These are phyloP conservation scores for Dreissena rostriformis DNA, from an alignment of 1,140 invertebrate genomes.

Conservation along the genomic window DNA sequence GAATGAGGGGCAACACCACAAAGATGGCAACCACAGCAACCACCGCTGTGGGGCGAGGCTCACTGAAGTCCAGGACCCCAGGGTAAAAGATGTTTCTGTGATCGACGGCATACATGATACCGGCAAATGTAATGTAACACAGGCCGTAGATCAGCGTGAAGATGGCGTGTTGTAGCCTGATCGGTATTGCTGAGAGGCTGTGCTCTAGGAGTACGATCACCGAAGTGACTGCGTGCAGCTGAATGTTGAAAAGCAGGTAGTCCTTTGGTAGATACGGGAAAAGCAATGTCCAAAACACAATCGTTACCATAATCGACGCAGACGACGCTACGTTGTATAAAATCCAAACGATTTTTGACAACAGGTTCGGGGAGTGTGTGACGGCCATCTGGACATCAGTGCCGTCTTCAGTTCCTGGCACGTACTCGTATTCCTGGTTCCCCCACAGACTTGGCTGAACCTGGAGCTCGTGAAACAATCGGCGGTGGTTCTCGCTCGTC, in stretches of 20 bases:
- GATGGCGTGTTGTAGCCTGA: slow-evolving; percentile 67
- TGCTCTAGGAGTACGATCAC: slow-evolving; percentile 70
- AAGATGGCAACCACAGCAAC: slow-evolving; percentile 65
- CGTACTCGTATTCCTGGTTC: slow-evolving; percentile 14
- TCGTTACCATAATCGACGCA: slow-evolving; percentile 67
- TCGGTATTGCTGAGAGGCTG: slow-evolving; percentile 62
- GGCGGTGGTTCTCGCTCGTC: slow-evolving; percentile 32
- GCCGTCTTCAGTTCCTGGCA: slow-evolving; percentile 28
- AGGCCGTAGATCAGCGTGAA: slow-evolving; percentile 68
- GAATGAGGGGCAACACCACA: slow-evolving; percentile 68
- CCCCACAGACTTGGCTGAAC: slow-evolving; percentile 8
- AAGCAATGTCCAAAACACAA: slow-evolving; percentile 69
- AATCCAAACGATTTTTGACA: slow-evolving; percentile 71
- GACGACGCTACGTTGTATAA: slow-evolving; percentile 61
- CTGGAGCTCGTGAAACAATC: slow-evolving; percentile 30
- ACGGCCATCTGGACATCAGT: slow-evolving; percentile 22
- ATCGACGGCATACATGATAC: slow-evolving; percentile 71
- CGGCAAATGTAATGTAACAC: slow-evolving; percentile 69
- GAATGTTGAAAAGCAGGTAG: slow-evolving; percentile 58
- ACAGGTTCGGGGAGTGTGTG: slow-evolving; percentile 57
- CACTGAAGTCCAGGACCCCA: slow-evolving; percentile 71
- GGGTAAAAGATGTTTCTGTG: slow-evolving; percentile 71
- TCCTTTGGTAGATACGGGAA: slow-evolving; percentile 45
- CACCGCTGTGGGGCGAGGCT: slow-evolving; percentile 64
- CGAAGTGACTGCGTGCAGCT: slow-evolving; percentile 70